A percentile compares a stretch with the other conserved stretches of the same genome.
These are phyloP conservation scores for Odontamblyopus lacepedii DNA, from an alignment of 2,797 vertebrate species.

Conservation along the genomic window DNA sequence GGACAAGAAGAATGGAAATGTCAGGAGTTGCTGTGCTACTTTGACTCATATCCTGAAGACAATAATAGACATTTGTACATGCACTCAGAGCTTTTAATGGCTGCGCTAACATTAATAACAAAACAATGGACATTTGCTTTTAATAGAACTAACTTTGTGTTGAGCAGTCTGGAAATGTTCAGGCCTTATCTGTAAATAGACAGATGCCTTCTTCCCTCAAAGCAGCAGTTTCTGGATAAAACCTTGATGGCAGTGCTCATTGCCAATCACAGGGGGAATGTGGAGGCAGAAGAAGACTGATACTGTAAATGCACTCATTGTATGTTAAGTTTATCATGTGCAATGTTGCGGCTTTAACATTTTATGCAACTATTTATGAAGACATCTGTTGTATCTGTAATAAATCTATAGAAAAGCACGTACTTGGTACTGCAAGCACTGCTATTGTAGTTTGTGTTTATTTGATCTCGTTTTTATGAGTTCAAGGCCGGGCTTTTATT, in stretches of 20 bases:
- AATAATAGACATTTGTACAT: conserved; percentile 59
- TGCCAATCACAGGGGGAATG: conserved; percentile 67
- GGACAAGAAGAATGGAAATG: conserved; percentile 57
- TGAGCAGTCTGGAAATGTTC: conserved; percentile 91
- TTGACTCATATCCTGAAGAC: conserved; percentile 47
- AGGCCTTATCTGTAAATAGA: conserved; percentile 99
- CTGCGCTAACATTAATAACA: conserved; percentile 77
- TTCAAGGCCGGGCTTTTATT: conserved; percentile 37
- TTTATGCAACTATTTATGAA: conserved; percentile 99
- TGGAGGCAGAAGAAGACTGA: conserved; percentile 83
- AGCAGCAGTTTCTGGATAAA: conserved; percentile 69
- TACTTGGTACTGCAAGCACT: conserved; percentile 90
- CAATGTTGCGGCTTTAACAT: conserved; percentile 99
- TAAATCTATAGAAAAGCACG: conserved; percentile 97
- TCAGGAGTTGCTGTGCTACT: conserved; percentile 50
- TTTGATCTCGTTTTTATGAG: conserved; percentile 72
- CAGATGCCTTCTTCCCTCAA: conserved; percentile 65
- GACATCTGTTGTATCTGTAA: conserved; percentile 98
- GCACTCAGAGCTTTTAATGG: conserved; percentile 80
- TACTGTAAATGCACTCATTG: conserved; percentile 97
- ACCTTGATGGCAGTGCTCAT: conserved; percentile 51
- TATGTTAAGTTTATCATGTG: conserved; percentile 94
- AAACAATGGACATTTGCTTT: conserved; percentile 77
- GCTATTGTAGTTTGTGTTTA: conserved; percentile 83
- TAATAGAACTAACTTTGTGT: conserved; percentile 87